Conservation (phyloP, 2,888 invertebrate species). For the Drosophila eohydei region DNA sequence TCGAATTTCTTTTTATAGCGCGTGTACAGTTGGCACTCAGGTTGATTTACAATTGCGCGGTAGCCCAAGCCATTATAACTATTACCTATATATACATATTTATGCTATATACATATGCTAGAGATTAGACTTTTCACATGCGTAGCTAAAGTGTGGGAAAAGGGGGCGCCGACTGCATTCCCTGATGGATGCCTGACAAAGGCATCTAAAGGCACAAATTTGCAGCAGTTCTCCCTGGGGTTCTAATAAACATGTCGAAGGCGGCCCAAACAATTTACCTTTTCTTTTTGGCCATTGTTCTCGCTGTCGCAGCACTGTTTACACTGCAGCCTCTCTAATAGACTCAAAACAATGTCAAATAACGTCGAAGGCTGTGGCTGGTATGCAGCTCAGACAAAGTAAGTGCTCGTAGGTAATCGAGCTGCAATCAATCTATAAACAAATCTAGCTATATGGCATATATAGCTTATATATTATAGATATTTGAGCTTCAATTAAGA, state of each 20-base stretch:
- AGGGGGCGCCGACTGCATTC: constrained; percentile 30
- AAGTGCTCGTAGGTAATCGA: too few species aligned
- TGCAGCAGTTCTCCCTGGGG: constrained; percentile 59
- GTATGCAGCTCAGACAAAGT: constrained; percentile 22
- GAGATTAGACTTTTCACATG: constrained; percentile 33
- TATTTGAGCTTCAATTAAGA: background rate
- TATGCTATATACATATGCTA: background rate
- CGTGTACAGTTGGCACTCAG: constrained; percentile 59
- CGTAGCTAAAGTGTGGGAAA: constrained; percentile 58
- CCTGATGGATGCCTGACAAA: constrained; percentile 55
- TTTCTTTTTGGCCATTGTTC: constrained; percentile 37
- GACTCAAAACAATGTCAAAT: constrained; percentile 63
- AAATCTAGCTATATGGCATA: too few species aligned
- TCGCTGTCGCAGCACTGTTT: constrained; percentile 51
- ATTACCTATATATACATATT: background rate
- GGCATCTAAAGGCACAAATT: constrained; percentile 15
- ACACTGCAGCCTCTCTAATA: constrained; percentile 47
- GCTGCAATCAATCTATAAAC: too few species aligned
- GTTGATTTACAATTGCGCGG: constrained; percentile 63
- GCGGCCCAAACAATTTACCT: constrained; percentile 19
- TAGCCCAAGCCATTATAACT: constrained; percentile 29
- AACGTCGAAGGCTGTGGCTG: constrained; percentile 24
- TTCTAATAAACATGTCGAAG: constrained; percentile 72
- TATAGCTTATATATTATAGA: background rate
- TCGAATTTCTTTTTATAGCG: constrained; percentile 51